phyloP scores from a whole-genome alignment of 2,888 invertebrate species.

The Rhamphomyia laevipes region DNA sequence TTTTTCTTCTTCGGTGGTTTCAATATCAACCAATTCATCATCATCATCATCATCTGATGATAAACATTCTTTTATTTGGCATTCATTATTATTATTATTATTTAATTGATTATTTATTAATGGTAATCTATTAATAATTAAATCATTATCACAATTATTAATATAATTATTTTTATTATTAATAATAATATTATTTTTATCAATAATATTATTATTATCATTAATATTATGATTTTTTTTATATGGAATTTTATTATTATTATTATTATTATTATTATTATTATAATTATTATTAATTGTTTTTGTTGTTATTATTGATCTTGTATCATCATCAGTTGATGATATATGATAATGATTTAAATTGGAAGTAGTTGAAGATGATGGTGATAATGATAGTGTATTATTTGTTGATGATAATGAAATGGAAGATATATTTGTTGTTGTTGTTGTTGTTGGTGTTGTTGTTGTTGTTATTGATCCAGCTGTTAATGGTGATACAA shows the following conservation, averaged over 20 bases:
- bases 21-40: slow-evolving; percentile 78
- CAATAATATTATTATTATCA: background rate
- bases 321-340: background rate
- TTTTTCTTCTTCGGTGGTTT: slow-evolving; percentile 67
- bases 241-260: no score
- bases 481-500: background rate
- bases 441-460: background rate
- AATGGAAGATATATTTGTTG: background rate
- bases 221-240: background rate
- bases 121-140: background rate
- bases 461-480: background rate
- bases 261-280: background rate
- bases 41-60: slow-evolving; percentile 59
- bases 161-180: background rate
- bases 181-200: background rate
- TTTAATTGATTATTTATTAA: slow-evolving; percentile 10
- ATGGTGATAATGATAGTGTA: background rate
- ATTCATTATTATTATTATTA: background rate
- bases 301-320: background rate
- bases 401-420: background rate
- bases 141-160: background rate
- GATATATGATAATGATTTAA: background rate
- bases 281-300: background rate
- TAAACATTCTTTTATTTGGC: slow-evolving; percentile 18
- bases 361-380: background rate